Base-by-base conservation (phyloP, 2,888 invertebrate genomes). In the Coenonympha arcania region DNA sequence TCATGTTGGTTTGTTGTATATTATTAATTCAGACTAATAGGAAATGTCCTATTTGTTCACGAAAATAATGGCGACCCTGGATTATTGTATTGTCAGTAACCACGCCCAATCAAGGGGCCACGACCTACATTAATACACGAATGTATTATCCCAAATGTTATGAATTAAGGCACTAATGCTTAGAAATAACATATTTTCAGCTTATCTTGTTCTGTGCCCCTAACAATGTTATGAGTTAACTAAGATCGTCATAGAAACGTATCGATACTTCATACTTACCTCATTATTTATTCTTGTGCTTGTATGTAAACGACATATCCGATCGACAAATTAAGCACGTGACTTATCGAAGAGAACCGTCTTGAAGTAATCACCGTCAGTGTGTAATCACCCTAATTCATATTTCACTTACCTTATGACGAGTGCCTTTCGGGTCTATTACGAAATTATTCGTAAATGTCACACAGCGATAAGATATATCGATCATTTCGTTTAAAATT, bases 41-140 rank as follows among this genome's bases (percentile, higher is more conserved):
- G 13, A 11, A 4, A 24, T 39, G 9, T 39, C 15, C 24, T 39
- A 9, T 40, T 16, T 28, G 28, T 18, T 40, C 4, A 16, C 15
- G 28, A 6, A 8, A 19, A 6, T 11, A n/a, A 41, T 41, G 41
- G 19, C 19, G 4, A 19, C 41, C 28, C 28, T 30, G 19, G 11
- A 15, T 1, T 19, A 15, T 6, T 30, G 16, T 16, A 40, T 40
- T 40, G 28, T 41, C 28, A 16, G 4, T 41, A 6, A 34, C 49
- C 41, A 49, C 49, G 41, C 52, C 52, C 39, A 15, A 33, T 24
- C 19, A 39, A 52, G 34, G 41, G 49, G 49, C 18, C 44, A 6
- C 28, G 48, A 44, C 44, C 42, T 42, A 51, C 28, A 42, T 51
- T 39, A 39, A 20, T 41, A 18, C 18, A 19, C 28, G 19, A 30